phyloP scores from a whole-genome alignment of 1,140 invertebrate species.

The Camponotus vicinus region DNA sequence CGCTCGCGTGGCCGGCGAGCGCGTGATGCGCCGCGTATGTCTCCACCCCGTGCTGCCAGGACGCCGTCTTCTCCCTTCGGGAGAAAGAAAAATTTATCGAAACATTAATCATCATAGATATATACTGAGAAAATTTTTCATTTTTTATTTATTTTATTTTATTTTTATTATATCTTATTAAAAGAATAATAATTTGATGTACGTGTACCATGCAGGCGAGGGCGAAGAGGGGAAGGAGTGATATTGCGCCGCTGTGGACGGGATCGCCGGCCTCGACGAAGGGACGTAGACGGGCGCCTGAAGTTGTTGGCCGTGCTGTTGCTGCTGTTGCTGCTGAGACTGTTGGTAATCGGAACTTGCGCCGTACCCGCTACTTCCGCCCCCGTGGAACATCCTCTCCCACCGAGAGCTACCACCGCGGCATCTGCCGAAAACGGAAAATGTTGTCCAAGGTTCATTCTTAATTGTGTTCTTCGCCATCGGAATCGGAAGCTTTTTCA shows the following conservation, averaged over 20 bases:
- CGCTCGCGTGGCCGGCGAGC: slow-evolving; percentile 82
- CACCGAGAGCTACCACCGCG: slow-evolving; percentile 76
- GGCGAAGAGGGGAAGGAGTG: slow-evolving; percentile 83
- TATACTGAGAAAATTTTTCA: no score
- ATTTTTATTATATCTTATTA: no score
- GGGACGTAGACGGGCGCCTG: slow-evolving; percentile 85
- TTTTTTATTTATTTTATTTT: no score
- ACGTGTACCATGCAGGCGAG: slow-evolving; percentile 83
- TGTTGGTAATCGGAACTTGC: slow-evolving; percentile 84
- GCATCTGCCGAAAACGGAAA: slow-evolving; percentile 59
- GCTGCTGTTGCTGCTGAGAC: slow-evolving; percentile 80
- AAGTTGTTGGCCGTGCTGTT: slow-evolving; percentile 82
- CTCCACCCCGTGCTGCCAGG: slow-evolving; percentile 85
- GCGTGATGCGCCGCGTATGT: slow-evolving; percentile 84
- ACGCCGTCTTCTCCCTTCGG: slow-evolving; percentile 83
- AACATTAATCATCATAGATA: no score
- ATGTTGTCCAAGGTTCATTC: background rate
- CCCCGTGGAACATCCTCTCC: slow-evolving; percentile 85
- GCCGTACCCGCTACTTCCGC: slow-evolving; percentile 84
- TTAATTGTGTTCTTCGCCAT: no score
- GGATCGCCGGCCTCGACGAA: slow-evolving; percentile 82
- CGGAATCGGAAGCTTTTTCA: background rate
- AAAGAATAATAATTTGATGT: no score
- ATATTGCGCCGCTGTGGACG: slow-evolving; percentile 83
- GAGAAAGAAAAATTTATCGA: background rate